phyloP scores from a whole-genome alignment of 2,797 vertebrate genomes.

The Crocidura indochinensis region DNA sequence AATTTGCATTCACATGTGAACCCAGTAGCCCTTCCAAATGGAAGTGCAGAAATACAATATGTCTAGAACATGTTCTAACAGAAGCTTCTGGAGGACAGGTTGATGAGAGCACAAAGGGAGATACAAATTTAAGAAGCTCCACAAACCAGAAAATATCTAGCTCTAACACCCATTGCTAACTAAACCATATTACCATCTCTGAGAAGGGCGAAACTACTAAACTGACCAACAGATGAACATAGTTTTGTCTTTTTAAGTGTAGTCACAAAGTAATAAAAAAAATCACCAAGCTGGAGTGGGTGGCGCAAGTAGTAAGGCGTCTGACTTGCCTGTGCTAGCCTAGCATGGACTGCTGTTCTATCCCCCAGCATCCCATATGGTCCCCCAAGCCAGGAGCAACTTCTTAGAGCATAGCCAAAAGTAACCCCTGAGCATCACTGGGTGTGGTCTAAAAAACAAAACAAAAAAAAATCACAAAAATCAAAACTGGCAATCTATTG shows the following conservation, averaged over 20 bases:
- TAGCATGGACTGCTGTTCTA: too few relatives aligned
- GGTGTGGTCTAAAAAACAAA: too few relatives aligned
- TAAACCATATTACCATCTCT: not conserved
- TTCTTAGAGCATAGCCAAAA: too few relatives aligned
- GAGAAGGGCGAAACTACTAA: not conserved
- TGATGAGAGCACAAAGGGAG: not conserved
- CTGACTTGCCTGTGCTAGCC: too few relatives aligned
- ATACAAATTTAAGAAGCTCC: not conserved
- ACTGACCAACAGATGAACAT: too few relatives aligned
- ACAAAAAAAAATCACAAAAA: not conserved
- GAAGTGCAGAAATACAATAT: not conserved
- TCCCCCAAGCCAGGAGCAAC: too few relatives aligned
- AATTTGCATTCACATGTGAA: not conserved
- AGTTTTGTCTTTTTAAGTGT: not conserved
- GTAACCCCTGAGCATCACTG: too few relatives aligned
- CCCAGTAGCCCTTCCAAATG: not conserved
- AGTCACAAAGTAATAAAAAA: not conserved
- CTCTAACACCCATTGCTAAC: not conserved
- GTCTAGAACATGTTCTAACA: not conserved
- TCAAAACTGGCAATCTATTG: not conserved
- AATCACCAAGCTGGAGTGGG: too few relatives aligned
- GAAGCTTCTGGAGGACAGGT: not conserved
- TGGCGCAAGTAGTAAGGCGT: too few relatives aligned
- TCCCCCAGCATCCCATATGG: too few relatives aligned
- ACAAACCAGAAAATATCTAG: not conserved